Percentiles rank a stretch among this genome's conserved stretches.
These are phyloP conservation scores for Paramormyrops hopkinsi DNA, from an alignment of 2,797 vertebrate genomes.

Conservation along the genomic window DNA sequence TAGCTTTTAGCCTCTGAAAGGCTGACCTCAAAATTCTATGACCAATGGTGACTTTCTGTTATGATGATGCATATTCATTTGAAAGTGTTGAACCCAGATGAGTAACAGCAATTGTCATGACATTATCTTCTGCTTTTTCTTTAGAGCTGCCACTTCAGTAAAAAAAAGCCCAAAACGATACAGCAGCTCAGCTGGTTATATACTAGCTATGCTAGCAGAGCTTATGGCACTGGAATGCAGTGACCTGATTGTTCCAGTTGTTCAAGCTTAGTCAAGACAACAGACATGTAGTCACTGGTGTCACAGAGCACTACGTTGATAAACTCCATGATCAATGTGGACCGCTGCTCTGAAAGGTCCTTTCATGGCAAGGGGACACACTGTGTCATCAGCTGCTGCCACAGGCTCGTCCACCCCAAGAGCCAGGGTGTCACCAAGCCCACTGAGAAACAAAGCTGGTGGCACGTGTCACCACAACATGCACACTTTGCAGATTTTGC, in stretches of 20 bases:
- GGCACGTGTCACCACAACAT: not conserved
- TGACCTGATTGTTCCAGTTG: slow-evolving; percentile 39
- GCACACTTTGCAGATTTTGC: not conserved
- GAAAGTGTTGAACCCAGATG: slow-evolving; percentile 36
- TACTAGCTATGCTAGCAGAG: slow-evolving; percentile 37
- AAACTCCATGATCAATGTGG: not conserved
- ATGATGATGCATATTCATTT: not conserved
- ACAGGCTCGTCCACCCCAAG: not conserved
- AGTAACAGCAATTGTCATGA: slow-evolving; percentile 33
- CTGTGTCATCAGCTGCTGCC: not conserved
- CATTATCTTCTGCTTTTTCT: slow-evolving; percentile 34
- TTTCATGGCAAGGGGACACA: not conserved
- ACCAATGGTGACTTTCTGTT: not conserved
- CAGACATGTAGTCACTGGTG: not conserved
- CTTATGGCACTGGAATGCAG: slow-evolving; percentile 41
- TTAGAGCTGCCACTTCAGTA: slow-evolving; percentile 35
- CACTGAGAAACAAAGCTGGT: not conserved
- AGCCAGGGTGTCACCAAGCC: not conserved
- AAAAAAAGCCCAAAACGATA: slow-evolving; percentile 45
- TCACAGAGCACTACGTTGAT: not conserved
- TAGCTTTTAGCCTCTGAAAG: not conserved
- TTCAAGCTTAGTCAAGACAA: not conserved
- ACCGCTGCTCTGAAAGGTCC: not conserved
- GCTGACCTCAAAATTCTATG: not conserved
- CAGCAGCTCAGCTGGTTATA: slow-evolving; percentile 55